Base-by-base conservation (phyloP, 2,797 vertebrate genomes). In the Lagothrix lagotricha region DNA sequence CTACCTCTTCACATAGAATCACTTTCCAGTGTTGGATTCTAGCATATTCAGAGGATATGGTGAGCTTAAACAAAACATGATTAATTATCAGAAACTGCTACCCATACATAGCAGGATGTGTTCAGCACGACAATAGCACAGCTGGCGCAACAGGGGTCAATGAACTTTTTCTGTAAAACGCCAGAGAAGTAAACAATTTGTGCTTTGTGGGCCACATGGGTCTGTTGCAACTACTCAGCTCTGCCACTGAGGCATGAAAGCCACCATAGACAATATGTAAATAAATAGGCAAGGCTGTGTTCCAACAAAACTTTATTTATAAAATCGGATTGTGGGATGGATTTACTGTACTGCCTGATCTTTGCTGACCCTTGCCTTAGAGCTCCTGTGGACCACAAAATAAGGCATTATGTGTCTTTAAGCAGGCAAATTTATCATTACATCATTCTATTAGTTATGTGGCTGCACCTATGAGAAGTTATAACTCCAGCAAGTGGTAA, bases 41-140 rank as follows among this genome's bases (percentile, higher is more conserved):
- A 75, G 30, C 13, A 70, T 52, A 36, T 80, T 48, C 58, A 90
- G 72, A 91, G 3, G 4, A 15, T 5, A 30, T 13, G 28, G 33
- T 84, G 76, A 91, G 36, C 39, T 88, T 52, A 90, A 81, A 58
- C 48, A 88, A 91, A 94, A 79, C 7, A n/a, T 72, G 57, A 94
- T 76, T 77, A 79, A 54, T 85, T 52, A 79, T 44, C 20, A 92
- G 77, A 90, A 70, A 81, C 20, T 75, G 15, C 36, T 30, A 5
- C 22, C 52, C 13, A 30, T 17, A 15, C 15, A 30, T 3, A 12
- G 3, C 7, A 58, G 22, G 4, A 50, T 36, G 15, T 20, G 28
- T 22, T 92, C 82, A 50, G 26, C 2, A 9, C 20, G 72, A 67
- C 10, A 57, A 11, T 36, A 22, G 8, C 19, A 58, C 0, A 54